Conservation (phyloP, 1,140 invertebrate genomes). For the Saccostrea glomerata region DNA sequence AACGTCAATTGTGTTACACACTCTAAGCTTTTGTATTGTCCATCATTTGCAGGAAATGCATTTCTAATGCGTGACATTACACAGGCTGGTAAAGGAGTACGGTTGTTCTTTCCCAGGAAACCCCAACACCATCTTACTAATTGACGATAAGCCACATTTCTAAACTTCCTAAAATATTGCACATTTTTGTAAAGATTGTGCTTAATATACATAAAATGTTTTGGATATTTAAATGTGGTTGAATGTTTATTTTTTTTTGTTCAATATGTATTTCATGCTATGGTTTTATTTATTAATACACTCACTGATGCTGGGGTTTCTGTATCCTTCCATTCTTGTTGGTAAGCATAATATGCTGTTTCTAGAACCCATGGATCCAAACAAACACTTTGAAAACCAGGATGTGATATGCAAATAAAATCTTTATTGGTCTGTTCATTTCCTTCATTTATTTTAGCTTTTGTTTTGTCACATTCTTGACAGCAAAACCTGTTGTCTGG, state of each 20-base stretch:
- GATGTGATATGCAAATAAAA: slow-evolving; percentile 15
- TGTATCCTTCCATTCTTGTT: too few species aligned
- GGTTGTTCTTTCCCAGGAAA: slow-evolving; percentile 2
- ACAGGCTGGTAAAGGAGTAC: slow-evolving; percentile 17
- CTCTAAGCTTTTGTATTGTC: neutral
- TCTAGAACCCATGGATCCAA: too few species aligned
- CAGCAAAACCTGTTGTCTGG: neutral
- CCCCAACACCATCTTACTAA: too few species aligned
- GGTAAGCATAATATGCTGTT: neutral
- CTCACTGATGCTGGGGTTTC: neutral
- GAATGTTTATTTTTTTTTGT: neutral
- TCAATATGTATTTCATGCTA: neutral
- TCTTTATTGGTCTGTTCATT: neutral
- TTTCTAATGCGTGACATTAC: neutral
- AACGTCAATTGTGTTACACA: too few species aligned
- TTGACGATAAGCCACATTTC: too few species aligned
- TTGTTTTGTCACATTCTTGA: neutral
- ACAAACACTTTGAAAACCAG: neutral
- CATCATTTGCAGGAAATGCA: slow-evolving; percentile 23
- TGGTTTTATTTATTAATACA: neutral
- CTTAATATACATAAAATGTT: neutral
- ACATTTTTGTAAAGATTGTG: neutral
- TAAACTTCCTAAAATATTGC: neutral
- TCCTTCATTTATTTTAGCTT: neutral
- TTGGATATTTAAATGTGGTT: neutral